Percentiles rank a stretch among this genome's conserved stretches.
Evolutionary conservation across 2,888 invertebrate genomes (phyloP).

Genomic region (Taphrorychus bicolor): DNA sequence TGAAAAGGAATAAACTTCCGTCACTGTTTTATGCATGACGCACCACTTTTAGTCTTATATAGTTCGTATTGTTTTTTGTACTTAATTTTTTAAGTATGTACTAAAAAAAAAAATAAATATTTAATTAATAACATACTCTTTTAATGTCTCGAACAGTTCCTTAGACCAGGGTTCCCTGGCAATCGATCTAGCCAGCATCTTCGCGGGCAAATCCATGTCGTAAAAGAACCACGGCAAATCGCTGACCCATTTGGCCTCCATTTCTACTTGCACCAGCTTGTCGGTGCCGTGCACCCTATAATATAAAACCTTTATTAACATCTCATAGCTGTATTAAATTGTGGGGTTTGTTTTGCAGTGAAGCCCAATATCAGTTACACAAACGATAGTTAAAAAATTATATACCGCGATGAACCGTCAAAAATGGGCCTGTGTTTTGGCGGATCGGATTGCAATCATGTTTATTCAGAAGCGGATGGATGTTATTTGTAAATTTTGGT

Average conservation of each 20-base stretch:
- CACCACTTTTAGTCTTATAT: no score
- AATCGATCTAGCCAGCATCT: slow-evolving; percentile 73
- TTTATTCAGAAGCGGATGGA: no score
- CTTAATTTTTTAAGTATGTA: no score
- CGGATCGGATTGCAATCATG: no score
- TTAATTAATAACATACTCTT: no score
- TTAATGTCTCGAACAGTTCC: slow-evolving; percentile 70
- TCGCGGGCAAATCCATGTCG: slow-evolving; percentile 73
- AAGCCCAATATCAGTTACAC: not conserved
- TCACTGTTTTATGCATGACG: no score
- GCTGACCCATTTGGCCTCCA: slow-evolving; percentile 70
- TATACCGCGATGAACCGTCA: no score
- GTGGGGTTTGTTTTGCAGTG: not conserved
- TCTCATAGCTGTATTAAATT: not conserved
- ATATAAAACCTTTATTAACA: no score
- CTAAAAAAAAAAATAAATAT: no score
- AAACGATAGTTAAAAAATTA: not conserved
- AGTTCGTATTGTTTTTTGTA: no score
- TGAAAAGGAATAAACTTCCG: not conserved
- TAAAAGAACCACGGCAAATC: slow-evolving; percentile 73
- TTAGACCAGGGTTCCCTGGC: slow-evolving; percentile 78
- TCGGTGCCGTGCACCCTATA: slow-evolving; percentile 60
- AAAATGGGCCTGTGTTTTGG: no score
- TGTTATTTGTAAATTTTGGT: no score
- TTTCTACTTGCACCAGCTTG: slow-evolving; percentile 64